phyloP scores from a whole-genome alignment of 2,888 invertebrate species.

The Selenia dentaria region DNA sequence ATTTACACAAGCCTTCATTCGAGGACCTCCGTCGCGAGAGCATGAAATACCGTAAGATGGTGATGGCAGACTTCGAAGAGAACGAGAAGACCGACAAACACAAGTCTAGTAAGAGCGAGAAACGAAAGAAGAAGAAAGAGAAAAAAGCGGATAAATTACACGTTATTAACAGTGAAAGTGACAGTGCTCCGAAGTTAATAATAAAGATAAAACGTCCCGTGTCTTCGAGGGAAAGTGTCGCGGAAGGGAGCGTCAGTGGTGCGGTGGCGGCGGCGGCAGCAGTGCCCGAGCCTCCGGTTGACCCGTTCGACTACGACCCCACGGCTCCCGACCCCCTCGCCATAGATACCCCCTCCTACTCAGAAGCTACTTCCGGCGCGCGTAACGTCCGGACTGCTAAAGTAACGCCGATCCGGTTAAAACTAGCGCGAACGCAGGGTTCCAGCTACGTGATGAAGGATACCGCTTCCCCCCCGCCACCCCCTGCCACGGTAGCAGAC shows the following conservation, averaged over 20 bases:
- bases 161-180: conserved; percentile 75
- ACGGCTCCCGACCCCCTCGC: conserved; percentile 74
- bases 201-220: conserved; percentile 88
- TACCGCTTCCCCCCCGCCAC: conserved; percentile 37
- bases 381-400: conserved; percentile 87
- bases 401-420: conserved; percentile 92
- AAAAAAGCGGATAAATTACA: conserved; percentile 82
- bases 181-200: conserved; percentile 90
- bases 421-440: conserved; percentile 92
- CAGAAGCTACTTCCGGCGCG: conserved; percentile 68
- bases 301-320: conserved; percentile 77
- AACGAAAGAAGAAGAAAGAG: conserved; percentile 81
- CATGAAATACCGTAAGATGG: conserved; percentile 93
- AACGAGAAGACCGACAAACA: conserved; percentile 83
- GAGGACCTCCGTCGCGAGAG: conserved; percentile 93
- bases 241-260: conserved; percentile 33
- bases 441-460: conserved; percentile 86
- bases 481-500: conserved; percentile 22
- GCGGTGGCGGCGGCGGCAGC: conserved; percentile 59
- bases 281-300: conserved; percentile 59
- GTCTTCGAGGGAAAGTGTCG: conserved; percentile 36
- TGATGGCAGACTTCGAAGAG: conserved; percentile 93
- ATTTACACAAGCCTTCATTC: conserved; percentile 87
- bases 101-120: conserved; percentile 69
- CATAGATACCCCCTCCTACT: conserved; percentile 69